Evolutionary conservation across 1,140 invertebrate genomes (phyloP), one percentile per base, ranked within the genome.

Genomic region (Grapholita molesta): DNA sequence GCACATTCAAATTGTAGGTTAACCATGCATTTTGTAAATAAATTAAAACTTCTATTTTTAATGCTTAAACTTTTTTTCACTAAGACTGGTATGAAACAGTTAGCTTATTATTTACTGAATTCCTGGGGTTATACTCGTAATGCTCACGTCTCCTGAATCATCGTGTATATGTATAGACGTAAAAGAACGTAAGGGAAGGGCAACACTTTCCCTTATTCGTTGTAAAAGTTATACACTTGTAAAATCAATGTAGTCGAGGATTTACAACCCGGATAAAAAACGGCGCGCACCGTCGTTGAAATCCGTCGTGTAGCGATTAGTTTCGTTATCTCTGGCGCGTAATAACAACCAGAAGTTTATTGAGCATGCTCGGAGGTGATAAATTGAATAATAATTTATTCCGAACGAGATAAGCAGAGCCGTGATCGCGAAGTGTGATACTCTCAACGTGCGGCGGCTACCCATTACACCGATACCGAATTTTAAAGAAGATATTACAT

Each of bases 301-400:
- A 61, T 61, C 55, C 23, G 55, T 61, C 28, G 23, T 61, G 55
- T 61, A 61, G n/a, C 64, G 48, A 88, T 86, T 85, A 85, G 79
- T 79, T 82, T 61, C 75, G 81, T 85, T 87, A 88, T 88, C 85
- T 75, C 70, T 61, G 73, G 42, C 77, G 86, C 83, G 87, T 88
- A 88, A 89, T 87, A 88, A 87, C 80, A 78, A 74, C 79, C 84
- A 84, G 85, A 77, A 90, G 86, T 90, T 89, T 90, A 88, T 88
- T 85, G 86, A 80, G 77, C 68, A 74, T 78, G 80, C 71, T 77
- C 70, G 66, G 69, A 76, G 71, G 77, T 88, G 88, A 90, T 90
- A 90, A 88, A 90, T 90, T 88, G 88, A 88, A 88, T 90, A 90
- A 88, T 88, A 88, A 90, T 90, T 90, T 90, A 88, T 90, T 87